phyloP scores from a whole-genome alignment of 2,797 vertebrate genomes.

The Rachycentron canadum region DNA sequence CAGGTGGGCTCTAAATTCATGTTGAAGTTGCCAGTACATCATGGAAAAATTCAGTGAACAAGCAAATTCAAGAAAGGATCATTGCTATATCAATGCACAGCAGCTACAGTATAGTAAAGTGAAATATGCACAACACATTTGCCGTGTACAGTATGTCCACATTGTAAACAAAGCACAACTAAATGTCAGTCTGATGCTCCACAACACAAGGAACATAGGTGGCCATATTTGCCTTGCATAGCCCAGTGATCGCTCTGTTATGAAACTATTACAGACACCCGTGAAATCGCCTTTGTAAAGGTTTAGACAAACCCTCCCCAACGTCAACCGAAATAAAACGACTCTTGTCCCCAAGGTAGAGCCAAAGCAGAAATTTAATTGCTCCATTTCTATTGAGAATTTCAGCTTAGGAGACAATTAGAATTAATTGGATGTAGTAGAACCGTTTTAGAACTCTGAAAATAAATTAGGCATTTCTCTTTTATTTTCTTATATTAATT shows the following conservation, averaged over 20 bases:
- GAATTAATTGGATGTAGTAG: conserved; percentile 83
- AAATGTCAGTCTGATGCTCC: conserved; percentile 64
- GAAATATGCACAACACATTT: conserved; percentile 74
- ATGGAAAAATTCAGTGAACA: conserved; percentile 43
- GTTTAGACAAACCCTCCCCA: conserved; percentile 73
- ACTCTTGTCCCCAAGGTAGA: conserved; percentile 79
- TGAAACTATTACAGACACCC: conserved; percentile 74
- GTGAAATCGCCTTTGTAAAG: conserved; percentile 72
- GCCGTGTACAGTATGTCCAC: conserved; percentile 66
- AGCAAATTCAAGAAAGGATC: conserved; percentile 58
- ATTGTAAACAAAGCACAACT: conserved; percentile 75
- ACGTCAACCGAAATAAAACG: conserved; percentile 73
- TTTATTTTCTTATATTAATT: conserved; percentile 74
- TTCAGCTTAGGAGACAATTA: conserved; percentile 84
- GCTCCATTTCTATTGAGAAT: conserved; percentile 86
- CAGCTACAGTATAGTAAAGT: conserved; percentile 65
- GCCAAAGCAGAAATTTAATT: conserved; percentile 84
- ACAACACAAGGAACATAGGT: conserved; percentile 66
- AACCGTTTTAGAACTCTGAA: conserved; percentile 79
- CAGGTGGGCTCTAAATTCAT: conserved; percentile 43
- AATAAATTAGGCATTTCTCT: conserved; percentile 79
- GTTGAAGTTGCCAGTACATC: conserved; percentile 44
- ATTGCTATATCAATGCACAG: conserved; percentile 62
- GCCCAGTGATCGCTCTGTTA: conserved; percentile 80
- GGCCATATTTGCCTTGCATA: conserved; percentile 81